These are phyloP conservation scores for Sinohyriopsis cumingii DNA, from an alignment of 2,888 invertebrate genomes.

Conservation along the genomic window DNA sequence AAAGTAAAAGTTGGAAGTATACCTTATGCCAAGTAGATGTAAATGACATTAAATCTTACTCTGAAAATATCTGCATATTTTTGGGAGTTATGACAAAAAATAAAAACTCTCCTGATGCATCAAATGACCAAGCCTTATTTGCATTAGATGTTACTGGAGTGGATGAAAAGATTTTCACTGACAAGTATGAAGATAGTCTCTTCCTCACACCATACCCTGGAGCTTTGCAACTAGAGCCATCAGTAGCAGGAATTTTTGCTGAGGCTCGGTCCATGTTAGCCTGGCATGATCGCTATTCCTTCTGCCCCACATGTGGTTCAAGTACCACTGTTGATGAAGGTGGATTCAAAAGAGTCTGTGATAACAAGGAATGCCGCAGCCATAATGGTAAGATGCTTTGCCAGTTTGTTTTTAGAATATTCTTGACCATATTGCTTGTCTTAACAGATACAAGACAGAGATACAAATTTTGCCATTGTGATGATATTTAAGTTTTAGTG, in stretches of 20 bases:
- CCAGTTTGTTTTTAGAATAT: too few species aligned
- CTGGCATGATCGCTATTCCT: constrained; percentile 72
- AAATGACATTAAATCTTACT: constrained; percentile 41
- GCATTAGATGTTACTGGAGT: constrained; percentile 55
- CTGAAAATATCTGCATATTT: constrained; percentile 57
- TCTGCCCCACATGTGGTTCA: constrained; percentile 72
- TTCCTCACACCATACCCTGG: constrained; percentile 51
- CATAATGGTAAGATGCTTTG: constrained; percentile 52
- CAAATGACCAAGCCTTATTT: constrained; percentile 60
- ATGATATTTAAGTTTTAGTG: too few species aligned
- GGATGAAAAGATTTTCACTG: constrained; percentile 37
- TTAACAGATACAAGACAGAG: too few species aligned
- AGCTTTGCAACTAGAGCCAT: constrained; percentile 54
- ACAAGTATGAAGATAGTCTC: constrained; percentile 35
- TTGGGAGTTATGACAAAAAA: constrained; percentile 57
- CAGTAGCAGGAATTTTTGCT: constrained; percentile 67
- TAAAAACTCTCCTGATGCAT: constrained; percentile 19
- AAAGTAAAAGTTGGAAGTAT: constrained; percentile 38
- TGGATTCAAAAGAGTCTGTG: constrained; percentile 67
- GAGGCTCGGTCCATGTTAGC: constrained; percentile 71
- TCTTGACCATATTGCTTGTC: too few species aligned
- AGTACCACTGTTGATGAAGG: constrained; percentile 62
- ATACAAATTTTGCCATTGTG: too few species aligned
- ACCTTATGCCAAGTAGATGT: constrained; percentile 44
- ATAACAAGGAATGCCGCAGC: constrained; percentile 60